These are phyloP conservation scores for Temnothorax ravouxi DNA, from an alignment of 2,888 invertebrate species.

Conservation along the genomic window DNA sequence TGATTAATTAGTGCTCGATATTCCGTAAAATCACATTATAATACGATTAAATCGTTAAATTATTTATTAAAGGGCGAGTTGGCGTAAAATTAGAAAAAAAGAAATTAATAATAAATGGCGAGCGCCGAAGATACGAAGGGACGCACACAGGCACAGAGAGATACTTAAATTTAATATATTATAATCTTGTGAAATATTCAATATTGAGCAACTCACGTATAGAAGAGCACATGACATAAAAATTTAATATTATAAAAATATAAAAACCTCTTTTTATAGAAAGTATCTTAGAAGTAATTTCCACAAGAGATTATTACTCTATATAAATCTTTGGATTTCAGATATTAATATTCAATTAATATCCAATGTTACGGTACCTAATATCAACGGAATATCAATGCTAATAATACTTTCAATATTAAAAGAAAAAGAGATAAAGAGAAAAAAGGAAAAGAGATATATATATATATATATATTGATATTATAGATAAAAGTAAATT, in stretches of 20 bases:
- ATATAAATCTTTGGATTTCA: not conserved
- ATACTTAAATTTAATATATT: not conserved
- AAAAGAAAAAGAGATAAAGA: not conserved
- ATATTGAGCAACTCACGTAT: not conserved
- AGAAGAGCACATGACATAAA: not conserved
- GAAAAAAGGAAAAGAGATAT: not conserved
- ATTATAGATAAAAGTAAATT: not conserved
- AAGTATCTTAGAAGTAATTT: not conserved
- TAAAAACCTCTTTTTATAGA: not conserved
- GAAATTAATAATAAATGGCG: constrained; percentile 21
- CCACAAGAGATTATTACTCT: not conserved
- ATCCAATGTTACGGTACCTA: not conserved
- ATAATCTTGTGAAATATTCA: not conserved
- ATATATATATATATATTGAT: too few species aligned
- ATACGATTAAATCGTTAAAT: constrained; percentile 55
- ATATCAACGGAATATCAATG: not conserved
- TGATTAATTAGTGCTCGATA: constrained; percentile 53
- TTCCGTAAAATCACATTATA: constrained; percentile 54
- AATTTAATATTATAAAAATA: not conserved
- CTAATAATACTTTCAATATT: not conserved
- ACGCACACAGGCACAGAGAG: not conserved
- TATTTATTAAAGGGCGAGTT: constrained; percentile 41
- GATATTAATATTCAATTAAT: constrained; percentile 6
- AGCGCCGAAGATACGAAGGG: not conserved
- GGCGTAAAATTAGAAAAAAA: constrained; percentile 45